Evolutionary conservation across 1,140 invertebrate genomes (phyloP).

Genomic region (Apocrypta bakeri): DNA sequence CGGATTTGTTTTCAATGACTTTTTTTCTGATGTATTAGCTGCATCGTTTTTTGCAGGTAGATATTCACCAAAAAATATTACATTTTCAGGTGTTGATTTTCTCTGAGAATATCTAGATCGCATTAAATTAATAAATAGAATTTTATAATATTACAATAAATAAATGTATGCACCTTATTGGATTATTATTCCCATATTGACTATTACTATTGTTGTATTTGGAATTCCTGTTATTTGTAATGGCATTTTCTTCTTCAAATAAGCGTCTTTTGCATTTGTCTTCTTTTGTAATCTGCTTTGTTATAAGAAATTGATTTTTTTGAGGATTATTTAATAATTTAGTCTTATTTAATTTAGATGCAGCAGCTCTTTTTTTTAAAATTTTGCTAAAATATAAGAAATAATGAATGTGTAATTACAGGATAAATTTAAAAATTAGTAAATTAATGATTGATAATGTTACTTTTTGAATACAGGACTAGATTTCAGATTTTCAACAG

Average conservation of each 20-base stretch:
- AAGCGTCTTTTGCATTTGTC: conserved; percentile 47
- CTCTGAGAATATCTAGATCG: conserved; percentile 23
- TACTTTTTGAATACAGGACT: conserved; percentile 38
- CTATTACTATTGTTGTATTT: neutral
- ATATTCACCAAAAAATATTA: conserved; percentile 44
- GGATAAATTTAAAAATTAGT: conserved; percentile 24
- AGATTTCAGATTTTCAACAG: conserved; percentile 7
- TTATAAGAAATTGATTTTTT: neutral
- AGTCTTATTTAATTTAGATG: conserved; percentile 6
- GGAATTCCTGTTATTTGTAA: conserved; percentile 24
- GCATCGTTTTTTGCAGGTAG: conserved; percentile 19
- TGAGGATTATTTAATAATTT: conserved; percentile 2
- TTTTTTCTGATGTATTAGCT: conserved; percentile 1
- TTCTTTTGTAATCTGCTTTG: conserved; percentile 31
- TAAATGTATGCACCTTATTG: conserved; percentile 3
- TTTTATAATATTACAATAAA: neutral
- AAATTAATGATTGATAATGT: conserved; percentile 17
- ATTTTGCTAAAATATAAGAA: neutral
- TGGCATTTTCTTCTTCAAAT: conserved; percentile 38
- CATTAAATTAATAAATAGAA: neutral
- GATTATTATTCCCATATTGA: neutral
- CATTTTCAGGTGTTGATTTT: conserved; percentile 47
- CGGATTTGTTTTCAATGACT: conserved; percentile 30
- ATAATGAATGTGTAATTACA: too few species aligned
- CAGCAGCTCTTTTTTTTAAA: neutral